A percentile compares a stretch with the other conserved stretches of the same genome.
Evolutionary conservation across 2,797 vertebrate species (phyloP).

Genomic region (Sparidentex hasta): DNA sequence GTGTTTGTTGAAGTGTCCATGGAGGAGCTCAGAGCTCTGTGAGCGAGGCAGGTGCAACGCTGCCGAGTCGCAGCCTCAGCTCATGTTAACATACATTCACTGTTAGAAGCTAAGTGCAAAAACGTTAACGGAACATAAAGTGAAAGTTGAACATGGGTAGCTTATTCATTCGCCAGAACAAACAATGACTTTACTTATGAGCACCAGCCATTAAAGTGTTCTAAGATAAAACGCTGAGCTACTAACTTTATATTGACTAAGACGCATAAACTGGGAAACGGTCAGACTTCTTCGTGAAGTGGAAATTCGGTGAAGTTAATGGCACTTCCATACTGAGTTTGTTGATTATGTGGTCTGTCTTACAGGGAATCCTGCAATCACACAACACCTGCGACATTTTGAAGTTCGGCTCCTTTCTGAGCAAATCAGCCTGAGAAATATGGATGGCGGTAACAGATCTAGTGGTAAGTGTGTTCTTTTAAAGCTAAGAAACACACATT

Average conservation of each 20-base stretch:
- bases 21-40: conserved; percentile 6
- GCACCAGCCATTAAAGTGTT: neutral
- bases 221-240: too few species aligned
- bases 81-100: neutral
- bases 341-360: neutral
- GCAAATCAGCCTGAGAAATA: conserved; percentile 16
- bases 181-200: neutral
- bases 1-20: neutral
- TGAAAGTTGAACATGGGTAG: neutral
- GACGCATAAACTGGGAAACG: neutral
- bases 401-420: conserved; percentile 4
- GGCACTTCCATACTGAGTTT: neutral
- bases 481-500: neutral
- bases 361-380: neutral
- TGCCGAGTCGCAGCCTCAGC: neutral
- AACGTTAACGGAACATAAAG: neutral
- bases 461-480: conserved; percentile 55
- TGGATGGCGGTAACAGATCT: conserved; percentile 36
- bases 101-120: neutral
- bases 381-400: neutral
- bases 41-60: neutral
- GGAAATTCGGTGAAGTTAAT: too few species aligned
- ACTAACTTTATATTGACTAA: neutral
- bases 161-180: neutral
- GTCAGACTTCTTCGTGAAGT: neutral